Evolutionary conservation across 1,140 invertebrate species (phyloP).

Genomic region (Cyclina sinensis): DNA sequence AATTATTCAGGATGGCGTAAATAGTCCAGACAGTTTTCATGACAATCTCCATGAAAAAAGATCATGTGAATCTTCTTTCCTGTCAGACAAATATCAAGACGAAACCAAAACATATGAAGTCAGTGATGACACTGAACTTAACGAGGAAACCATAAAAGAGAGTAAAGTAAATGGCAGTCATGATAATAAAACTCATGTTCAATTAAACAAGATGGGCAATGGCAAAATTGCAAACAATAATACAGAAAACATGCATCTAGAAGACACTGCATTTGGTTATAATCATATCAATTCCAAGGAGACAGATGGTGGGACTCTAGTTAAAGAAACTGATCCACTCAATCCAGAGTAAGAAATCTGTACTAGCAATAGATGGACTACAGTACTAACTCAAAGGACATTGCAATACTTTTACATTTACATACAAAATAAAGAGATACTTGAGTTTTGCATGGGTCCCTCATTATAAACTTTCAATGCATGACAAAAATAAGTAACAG

Average conservation of each 20-base stretch:
- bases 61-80: not conserved
- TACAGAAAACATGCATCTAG: not conserved
- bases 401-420: too few species aligned
- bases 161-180: not conserved
- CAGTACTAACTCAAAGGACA: too few species aligned
- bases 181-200: not conserved
- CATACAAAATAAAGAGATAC: too few species aligned
- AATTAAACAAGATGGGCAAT: not conserved
- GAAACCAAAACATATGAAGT: not conserved
- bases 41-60: not conserved
- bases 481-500: too few species aligned
- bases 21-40: not conserved
- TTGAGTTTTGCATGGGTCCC: too few species aligned
- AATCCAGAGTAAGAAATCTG: not conserved
- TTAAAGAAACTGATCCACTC: not conserved
- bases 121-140: not conserved
- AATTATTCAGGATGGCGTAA: not conserved
- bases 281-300: not conserved
- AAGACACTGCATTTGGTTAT: not conserved
- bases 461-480: too few species aligned
- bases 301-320: not conserved
- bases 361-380: too few species aligned
- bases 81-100: not conserved
- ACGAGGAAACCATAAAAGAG: not conserved
- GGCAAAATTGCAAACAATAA: not conserved